phyloP scores from a whole-genome alignment of 2,113 vertebrate genomes.

The Callithrix jacchus region DNA sequence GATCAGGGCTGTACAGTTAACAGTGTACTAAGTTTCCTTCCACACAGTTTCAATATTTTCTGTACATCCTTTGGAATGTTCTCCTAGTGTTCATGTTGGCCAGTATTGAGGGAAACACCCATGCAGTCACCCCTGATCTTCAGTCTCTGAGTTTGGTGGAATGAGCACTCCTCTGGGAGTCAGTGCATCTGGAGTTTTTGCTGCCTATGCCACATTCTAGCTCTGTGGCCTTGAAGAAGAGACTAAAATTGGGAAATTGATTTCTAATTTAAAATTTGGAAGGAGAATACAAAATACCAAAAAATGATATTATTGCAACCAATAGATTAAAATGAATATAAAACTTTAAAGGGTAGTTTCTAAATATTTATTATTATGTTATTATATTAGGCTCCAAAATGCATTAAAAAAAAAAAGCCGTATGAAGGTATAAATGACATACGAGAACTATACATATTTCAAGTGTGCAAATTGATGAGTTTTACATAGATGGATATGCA shows the following conservation, averaged over 20 bases:
- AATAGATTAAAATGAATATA: neutral
- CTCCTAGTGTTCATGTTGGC: neutral
- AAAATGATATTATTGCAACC: neutral
- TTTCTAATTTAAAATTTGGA: neutral
- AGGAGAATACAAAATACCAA: neutral
- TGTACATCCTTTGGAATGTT: neutral
- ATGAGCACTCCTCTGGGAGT: neutral
- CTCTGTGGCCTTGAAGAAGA: neutral
- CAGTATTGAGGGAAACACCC: neutral
- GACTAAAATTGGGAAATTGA: neutral
- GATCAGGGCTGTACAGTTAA: neutral
- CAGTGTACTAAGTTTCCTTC: neutral
- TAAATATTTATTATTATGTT: neutral
- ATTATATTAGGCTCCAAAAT: neutral
- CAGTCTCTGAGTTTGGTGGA: neutral
- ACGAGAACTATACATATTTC: neutral
- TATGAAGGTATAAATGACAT: neutral
- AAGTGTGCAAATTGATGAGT: neutral
- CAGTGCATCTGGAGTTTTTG: rapidly evolving
- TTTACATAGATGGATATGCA: neutral
- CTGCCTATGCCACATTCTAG: neutral
- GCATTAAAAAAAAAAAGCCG: neutral
- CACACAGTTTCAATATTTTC: neutral
- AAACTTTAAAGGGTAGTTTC: neutral
- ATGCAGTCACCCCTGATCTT: neutral